Conservation (phyloP, 2,797 vertebrate species). For the Danio tinwini region DNA sequence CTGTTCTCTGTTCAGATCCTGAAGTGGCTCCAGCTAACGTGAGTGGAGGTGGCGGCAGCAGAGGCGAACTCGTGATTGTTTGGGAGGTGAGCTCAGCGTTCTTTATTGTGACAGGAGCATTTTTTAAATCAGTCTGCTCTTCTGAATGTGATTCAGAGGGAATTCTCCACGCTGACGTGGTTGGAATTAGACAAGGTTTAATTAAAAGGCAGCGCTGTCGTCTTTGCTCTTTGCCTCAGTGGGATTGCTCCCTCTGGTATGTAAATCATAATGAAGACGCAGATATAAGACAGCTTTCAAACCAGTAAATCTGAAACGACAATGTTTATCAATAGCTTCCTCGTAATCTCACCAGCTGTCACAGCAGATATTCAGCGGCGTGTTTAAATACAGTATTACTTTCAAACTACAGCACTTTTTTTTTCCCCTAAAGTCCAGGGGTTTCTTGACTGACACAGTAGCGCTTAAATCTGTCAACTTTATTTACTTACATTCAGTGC, state of each 20-base stretch:
- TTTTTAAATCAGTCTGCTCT: slow-evolving; percentile 56
- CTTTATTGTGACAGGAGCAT: slow-evolving; percentile 55
- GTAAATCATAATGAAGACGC: slow-evolving; percentile 69
- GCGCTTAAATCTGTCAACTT: slow-evolving; percentile 35
- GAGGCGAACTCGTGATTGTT: slow-evolving; percentile 86
- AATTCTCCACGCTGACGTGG: slow-evolving; percentile 59
- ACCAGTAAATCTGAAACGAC: slow-evolving; percentile 41
- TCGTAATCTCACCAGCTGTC: slow-evolving; percentile 35
- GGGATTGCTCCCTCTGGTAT: slow-evolving; percentile 58
- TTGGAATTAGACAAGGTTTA: slow-evolving; percentile 67
- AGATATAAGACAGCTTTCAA: slow-evolving; percentile 52
- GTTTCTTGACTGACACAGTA: slow-evolving; percentile 42
- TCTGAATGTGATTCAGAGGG: slow-evolving; percentile 60
- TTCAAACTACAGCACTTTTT: slow-evolving; percentile 32
- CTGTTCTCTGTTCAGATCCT: slow-evolving; percentile 74
- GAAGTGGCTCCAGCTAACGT: slow-evolving; percentile 81
- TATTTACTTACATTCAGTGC: slow-evolving; percentile 25
- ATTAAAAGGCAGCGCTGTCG: slow-evolving; percentile 69
- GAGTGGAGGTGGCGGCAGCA: slow-evolving; percentile 84
- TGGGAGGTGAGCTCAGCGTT: slow-evolving; percentile 86
- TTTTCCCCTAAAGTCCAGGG: slow-evolving; percentile 3
- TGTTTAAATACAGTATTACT: slow-evolving; percentile 37
- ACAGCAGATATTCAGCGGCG: slow-evolving; percentile 14
- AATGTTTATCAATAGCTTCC: slow-evolving; percentile 50
- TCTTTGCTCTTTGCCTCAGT: slow-evolving; percentile 66